Percentiles rank a stretch among this genome's conserved stretches.
These are phyloP conservation scores for Thalassophryne amazonica DNA, from an alignment of 2,797 vertebrate species.

Conservation along the genomic window DNA sequence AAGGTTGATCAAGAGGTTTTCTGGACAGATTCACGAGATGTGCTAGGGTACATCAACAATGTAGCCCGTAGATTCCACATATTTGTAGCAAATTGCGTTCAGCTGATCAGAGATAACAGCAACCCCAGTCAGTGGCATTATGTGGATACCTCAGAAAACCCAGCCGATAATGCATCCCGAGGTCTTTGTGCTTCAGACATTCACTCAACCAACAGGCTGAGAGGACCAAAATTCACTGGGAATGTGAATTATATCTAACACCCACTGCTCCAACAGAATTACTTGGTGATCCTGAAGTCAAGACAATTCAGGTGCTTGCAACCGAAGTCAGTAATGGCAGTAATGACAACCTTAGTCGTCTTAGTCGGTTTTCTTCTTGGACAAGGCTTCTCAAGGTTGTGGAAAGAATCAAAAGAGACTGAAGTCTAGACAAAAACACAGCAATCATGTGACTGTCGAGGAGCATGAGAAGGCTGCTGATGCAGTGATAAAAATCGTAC, in stretches of 20 bases:
- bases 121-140: constrained; percentile 6
- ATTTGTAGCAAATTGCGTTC: not conserved
- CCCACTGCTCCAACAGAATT: not conserved
- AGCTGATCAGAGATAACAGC: constrained; percentile 4
- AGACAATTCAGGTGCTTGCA: too few relatives aligned
- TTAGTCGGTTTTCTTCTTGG: constrained; percentile 7
- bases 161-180: constrained; percentile 2
- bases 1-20: constrained; percentile 19
- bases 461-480: constrained; percentile 6
- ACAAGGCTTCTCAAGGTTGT: constrained; percentile 11
- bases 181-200: not conserved
- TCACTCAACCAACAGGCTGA: not conserved
- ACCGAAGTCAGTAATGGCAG: too few relatives aligned
- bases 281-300: too few relatives aligned
- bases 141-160: constrained; percentile 4
- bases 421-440: not conserved
- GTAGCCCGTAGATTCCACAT: constrained; percentile 5
- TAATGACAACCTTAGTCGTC: too few relatives aligned
- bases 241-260: not conserved
- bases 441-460: not conserved
- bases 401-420: constrained; percentile 22
- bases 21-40: constrained; percentile 21
- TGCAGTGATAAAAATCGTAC: constrained; percentile 6
- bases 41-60: constrained; percentile 22
- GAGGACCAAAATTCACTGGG: not conserved